Evolutionary conservation across 2,113 vertebrate species (phyloP), one percentile per base, ranked within the genome.

Genomic region (Corvus moneduloides): DNA sequence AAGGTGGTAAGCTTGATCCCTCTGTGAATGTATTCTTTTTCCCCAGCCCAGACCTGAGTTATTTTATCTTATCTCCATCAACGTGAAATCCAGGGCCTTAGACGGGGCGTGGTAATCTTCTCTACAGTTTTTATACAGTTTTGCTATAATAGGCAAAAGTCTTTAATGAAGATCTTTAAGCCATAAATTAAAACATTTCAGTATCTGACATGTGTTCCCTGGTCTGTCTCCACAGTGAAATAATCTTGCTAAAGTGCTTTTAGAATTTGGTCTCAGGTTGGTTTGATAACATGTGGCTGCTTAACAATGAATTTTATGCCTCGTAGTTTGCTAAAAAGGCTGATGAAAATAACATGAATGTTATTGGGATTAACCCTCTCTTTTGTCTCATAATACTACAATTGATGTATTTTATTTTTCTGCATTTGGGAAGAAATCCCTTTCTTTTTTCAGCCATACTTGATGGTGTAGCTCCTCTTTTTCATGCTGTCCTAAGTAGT

Each of bases 151-250:
- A 56, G 13, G 33, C 51, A 56, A 37, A 66, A 80, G 16, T 67
- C 41, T 48, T 80, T 8, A 10, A 32, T 80, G 27, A 67, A 56
- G 63, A 80, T 27, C 12, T 49, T 23, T 22, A 68, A 68, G 28
- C 16, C 22, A 27, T 68, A 58, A 68, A 51, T n/a, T 10, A 30
- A 61, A 83, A 71, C 32, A 43, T n/a, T 71, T 51, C 32, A 43
- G 20, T 71, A 46, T 30, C 55, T 0, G 2, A 30, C 3, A 4
- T 0, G 0, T 32, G 67, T 46, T 94, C 23, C 27, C 44, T 73
- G 32, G 24, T 44, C 23, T 56, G 16, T 44, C 33, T 88, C 28
- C 41, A 12, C 11, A 26, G 26, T 73, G 76, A 78, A 84, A 74
- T 27, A 17, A 48, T n/a, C 66, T 87, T 69, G 75, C 27, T 77